A percentile compares a stretch with the other conserved stretches of the same genome.
Conservation (phyloP, 2,113 vertebrate genomes). For the Chelonoidis abingdonii region DNA sequence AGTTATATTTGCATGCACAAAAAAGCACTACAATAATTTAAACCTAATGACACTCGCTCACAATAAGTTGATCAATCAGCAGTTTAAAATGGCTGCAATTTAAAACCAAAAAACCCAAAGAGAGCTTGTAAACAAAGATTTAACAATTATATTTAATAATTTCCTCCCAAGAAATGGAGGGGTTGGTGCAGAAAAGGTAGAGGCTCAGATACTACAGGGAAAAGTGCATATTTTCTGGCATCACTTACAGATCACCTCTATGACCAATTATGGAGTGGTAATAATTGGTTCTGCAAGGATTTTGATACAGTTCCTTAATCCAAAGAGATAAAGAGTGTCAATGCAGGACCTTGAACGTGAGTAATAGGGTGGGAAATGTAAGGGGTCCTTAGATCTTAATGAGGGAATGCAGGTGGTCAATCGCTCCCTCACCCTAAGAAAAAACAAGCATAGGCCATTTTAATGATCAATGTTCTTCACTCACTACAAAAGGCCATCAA, state of each 20-base stretch:
- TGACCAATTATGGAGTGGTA: background rate
- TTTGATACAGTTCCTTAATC: background rate
- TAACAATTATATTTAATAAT: background rate
- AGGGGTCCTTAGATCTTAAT: background rate
- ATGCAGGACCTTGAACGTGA: background rate
- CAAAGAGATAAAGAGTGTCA: background rate
- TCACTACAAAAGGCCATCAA: background rate
- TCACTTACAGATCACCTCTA: background rate
- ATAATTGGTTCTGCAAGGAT: background rate
- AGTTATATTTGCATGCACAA: background rate
- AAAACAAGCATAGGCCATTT: background rate
- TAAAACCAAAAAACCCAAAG: background rate
- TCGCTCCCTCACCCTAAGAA: background rate
- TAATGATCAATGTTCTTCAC: background rate
- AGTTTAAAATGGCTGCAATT: background rate
- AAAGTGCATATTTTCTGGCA: background rate
- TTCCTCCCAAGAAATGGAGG: background rate
- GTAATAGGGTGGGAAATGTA: background rate
- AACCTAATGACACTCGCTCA: background rate
- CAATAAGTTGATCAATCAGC: background rate
- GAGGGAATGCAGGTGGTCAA: background rate
- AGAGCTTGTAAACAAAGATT: background rate
- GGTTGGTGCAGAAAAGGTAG: background rate
- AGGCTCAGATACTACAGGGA: background rate
- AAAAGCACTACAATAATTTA: background rate